Percentiles rank a stretch among this genome's conserved stretches.
phyloP scores from a whole-genome alignment of 1,140 invertebrate genomes.

The Bacillus rossius region DNA sequence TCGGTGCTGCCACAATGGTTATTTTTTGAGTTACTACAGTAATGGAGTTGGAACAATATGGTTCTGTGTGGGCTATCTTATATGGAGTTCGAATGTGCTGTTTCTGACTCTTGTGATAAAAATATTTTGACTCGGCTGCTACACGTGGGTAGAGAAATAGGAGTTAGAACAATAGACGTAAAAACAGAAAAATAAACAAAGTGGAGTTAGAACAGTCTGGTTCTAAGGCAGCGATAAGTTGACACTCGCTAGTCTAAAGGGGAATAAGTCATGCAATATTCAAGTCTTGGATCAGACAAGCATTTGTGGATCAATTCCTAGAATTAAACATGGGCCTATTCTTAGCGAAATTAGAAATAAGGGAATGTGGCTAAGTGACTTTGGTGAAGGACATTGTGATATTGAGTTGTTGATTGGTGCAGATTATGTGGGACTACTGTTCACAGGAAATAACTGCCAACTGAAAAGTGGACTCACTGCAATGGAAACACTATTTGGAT shows the following conservation, averaged over 20 bases:
- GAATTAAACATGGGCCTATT: neutral
- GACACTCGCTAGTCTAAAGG: neutral
- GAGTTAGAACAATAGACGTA: conserved; percentile 5
- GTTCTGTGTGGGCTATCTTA: too few species aligned
- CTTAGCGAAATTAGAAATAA: conserved; percentile 7
- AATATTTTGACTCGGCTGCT: neutral
- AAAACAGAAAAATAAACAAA: too few species aligned
- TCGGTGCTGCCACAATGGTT: too few species aligned
- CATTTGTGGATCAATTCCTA: conserved; percentile 11
- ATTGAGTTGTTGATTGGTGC: conserved; percentile 29
- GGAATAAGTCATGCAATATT: neutral
- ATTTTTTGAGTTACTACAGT: too few species aligned
- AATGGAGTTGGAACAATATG: too few species aligned
- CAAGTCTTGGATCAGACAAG: conserved; percentile 3
- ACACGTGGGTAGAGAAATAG: neutral
- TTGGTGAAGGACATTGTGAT: neutral
- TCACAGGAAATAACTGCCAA: conserved; percentile 26
- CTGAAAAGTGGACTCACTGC: conserved; percentile 29
- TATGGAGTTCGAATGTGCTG: too few species aligned
- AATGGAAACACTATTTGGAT: conserved; percentile 35
- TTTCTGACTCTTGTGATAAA: conserved; percentile 9
- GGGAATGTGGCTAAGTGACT: conserved; percentile 22
- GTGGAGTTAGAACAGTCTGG: too few species aligned
- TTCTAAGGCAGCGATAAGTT: neutral
- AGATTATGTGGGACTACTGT: conserved; percentile 32